Conservation (phyloP, 1,140 invertebrate species). For the Cepaea nemoralis region DNA sequence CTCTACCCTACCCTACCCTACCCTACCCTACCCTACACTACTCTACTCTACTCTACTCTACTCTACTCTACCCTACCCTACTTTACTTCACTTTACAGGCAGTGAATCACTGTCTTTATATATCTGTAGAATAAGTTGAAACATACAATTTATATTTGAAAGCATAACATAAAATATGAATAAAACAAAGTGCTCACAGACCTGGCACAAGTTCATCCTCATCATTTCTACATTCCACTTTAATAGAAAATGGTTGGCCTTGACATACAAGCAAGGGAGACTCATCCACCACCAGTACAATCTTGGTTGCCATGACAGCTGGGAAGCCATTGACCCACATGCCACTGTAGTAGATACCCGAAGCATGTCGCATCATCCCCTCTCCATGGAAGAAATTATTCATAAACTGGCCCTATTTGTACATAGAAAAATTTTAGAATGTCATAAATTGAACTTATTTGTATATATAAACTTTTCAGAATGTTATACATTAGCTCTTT, state of each 20-base stretch:
- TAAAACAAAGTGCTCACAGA: conserved; percentile 42
- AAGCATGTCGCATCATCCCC: conserved; percentile 64
- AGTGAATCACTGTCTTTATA: too few species aligned
- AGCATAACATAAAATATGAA: too few species aligned
- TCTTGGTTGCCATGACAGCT: conserved; percentile 59
- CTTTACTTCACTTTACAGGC: too few species aligned
- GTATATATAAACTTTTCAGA: too few species aligned
- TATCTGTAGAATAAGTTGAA: too few species aligned
- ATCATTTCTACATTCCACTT: conserved; percentile 60
- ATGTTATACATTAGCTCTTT: too few species aligned
- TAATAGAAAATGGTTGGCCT: conserved; percentile 62
- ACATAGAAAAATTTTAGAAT: neutral
- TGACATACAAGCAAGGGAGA: conserved; percentile 54
- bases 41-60: too few species aligned
- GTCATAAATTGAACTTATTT: too few species aligned
- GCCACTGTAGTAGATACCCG: conserved; percentile 66
- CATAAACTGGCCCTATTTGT: conserved; percentile 66
- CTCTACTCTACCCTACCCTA: too few species aligned
- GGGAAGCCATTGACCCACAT: conserved; percentile 67
- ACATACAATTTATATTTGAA: too few species aligned
- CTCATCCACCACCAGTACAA: conserved; percentile 54
- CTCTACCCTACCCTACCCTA: too few species aligned
- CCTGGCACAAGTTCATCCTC: conserved; percentile 60
- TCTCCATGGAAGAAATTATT: conserved; percentile 67
- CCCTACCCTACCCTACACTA: too few species aligned